Percentiles rank a stretch among this genome's conserved stretches.
phyloP scores from a whole-genome alignment of 2,888 invertebrate genomes.

The Caenorhabditis drosophilae region DNA sequence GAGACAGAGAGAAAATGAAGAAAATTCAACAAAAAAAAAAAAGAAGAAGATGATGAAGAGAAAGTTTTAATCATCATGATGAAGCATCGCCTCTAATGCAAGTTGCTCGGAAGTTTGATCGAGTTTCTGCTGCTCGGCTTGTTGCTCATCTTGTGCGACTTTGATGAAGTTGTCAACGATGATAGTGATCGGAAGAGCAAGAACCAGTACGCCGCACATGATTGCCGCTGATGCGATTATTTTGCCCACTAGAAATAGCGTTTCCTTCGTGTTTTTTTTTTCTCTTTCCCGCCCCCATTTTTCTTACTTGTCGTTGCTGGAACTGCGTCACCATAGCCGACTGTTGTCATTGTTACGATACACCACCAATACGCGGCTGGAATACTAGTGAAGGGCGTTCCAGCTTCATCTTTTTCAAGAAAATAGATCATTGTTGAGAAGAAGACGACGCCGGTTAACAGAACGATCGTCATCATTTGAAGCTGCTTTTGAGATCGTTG shows the following conservation, averaged over 20 bases:
- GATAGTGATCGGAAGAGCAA: constrained; percentile 69
- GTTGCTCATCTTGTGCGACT: constrained; percentile 66
- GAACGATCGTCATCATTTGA: constrained; percentile 68
- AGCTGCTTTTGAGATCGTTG: constrained; percentile 67
- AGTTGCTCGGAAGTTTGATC: constrained; percentile 51
- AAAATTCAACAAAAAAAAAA: neutral
- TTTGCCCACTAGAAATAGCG: constrained; percentile 59
- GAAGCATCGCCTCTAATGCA: constrained; percentile 53
- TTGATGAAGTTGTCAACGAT: constrained; percentile 69
- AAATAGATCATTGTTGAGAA: constrained; percentile 69
- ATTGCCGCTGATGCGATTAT: constrained; percentile 67
- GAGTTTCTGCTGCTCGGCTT: constrained; percentile 61
- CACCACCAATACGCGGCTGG: constrained; percentile 69
- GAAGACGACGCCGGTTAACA: constrained; percentile 68
- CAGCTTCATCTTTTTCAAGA: constrained; percentile 67
- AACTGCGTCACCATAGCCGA: constrained; percentile 68
- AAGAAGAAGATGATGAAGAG: no score
- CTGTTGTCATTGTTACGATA: constrained; percentile 69
- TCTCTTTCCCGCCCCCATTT: no score
- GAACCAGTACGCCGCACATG: constrained; percentile 68
- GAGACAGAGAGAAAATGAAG: neutral
- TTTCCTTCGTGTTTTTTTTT: neutral
- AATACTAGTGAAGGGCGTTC: constrained; percentile 67
- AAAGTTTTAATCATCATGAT: constrained; percentile 37
- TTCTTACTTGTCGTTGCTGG: constrained; percentile 66